Conservation (phyloP, 2,797 vertebrate genomes). For the Melopsittacus undulatus region DNA sequence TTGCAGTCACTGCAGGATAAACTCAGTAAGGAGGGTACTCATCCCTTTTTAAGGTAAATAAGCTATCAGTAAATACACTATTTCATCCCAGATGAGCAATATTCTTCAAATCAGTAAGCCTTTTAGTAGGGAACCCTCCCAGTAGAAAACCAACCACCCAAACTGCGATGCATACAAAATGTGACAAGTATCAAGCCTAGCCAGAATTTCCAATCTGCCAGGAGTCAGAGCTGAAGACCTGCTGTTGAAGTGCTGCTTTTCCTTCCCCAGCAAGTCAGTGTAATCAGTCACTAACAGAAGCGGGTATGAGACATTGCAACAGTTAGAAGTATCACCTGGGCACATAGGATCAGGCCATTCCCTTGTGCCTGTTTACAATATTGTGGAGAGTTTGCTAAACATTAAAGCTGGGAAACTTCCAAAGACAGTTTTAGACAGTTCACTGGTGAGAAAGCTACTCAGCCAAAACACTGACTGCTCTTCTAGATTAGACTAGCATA, state of each 20-base stretch:
- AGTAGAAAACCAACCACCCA: neutral
- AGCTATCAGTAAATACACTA: neutral
- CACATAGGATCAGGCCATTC: neutral
- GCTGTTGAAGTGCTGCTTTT: neutral
- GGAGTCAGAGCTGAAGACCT: neutral
- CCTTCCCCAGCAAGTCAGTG: neutral
- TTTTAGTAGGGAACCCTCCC: neutral
- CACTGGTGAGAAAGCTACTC: neutral
- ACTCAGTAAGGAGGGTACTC: neutral
- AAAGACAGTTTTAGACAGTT: neutral
- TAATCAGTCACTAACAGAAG: neutral
- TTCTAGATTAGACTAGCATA: neutral
- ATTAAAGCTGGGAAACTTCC: neutral
- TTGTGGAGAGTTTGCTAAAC: neutral
- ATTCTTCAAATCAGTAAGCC: neutral
- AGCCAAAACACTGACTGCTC: neutral
- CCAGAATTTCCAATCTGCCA: neutral
- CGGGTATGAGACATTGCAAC: neutral
- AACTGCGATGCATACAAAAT: neutral
- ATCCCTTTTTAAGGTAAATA: neutral
- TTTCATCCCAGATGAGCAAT: neutral
- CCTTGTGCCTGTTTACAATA: neutral
- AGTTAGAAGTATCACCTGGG: neutral
- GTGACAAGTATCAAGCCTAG: neutral
- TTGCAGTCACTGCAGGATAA: neutral